Evolutionary conservation across 2,113 vertebrate genomes (phyloP), one percentile per base, ranked within the genome.

Genomic region (Ardeotis arabs): DNA sequence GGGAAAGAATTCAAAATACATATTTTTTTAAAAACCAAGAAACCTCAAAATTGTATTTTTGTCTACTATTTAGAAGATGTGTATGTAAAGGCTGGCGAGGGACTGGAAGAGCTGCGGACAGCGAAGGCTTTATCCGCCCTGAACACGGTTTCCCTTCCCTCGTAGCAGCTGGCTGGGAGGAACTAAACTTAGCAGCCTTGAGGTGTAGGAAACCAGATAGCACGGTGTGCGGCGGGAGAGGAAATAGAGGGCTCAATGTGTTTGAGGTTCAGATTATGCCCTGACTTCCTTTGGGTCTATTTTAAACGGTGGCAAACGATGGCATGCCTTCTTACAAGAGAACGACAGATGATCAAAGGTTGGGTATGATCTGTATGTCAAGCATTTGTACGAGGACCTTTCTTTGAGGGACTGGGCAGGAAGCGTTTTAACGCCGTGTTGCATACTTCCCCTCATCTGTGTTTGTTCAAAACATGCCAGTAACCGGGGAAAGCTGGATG

Each of bases 141-240:
- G 21, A 95, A 83, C 80, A 82, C 6, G 33, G 81, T 88, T 95
- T 90, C 96, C 96, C 96, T 96, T 95, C 97, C 96, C 96, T 86
- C 97, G 97, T 84, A 97, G 95, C 98, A 98, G 98, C 97, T 98
- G 98, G 97, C 93, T 97, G 80, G 23, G 92, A 96, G 95, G 92
- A 96, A 97, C 98, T 98, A 98, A 98, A 98, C 98, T 98, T 98
- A 98, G 98, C 84, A 96, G 89, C 90, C 85, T 94, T 77, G 97
- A 98, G 97, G 98, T 98, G 98, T 97, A 98, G 98, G 98, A 98
- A 98, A 98, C 97, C 81, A 98, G 98, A 98, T 98, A 98, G 98
- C 93, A 70, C 72, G 76, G 96, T 96, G 96, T 95, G 53, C 70
- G 96, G 97, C 96, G 92, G 97, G 96, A 97, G 95, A 98, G 98